These are phyloP conservation scores for Platorchestia sp. DNA, from an alignment of 1,140 invertebrate species.

Conservation along the genomic window DNA sequence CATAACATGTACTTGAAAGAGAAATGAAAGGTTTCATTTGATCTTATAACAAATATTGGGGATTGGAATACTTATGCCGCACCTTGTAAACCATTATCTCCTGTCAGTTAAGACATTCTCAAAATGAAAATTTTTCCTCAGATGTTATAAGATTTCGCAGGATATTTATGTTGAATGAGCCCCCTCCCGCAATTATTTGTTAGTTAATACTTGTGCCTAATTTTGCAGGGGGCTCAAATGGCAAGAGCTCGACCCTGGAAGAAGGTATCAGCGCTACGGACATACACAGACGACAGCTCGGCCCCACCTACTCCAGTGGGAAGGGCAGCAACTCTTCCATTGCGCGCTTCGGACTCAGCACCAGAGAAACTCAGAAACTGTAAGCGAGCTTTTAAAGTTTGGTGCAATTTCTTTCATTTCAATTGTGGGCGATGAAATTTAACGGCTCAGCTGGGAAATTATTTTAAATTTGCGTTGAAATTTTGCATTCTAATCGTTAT, in stretches of 20 bases:
- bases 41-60: too few relatives aligned
- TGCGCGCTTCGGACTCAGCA: constrained; percentile 23
- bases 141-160: too few relatives aligned
- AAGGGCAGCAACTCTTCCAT: constrained; percentile 48
- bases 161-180: too few relatives aligned
- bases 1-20: too few relatives aligned
- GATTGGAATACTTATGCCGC: too few relatives aligned
- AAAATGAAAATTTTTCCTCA: too few relatives aligned
- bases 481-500: neutral
- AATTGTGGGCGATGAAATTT: neutral
- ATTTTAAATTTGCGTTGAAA: neutral
- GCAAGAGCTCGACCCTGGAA: constrained; percentile 13
- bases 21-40: too few relatives aligned
- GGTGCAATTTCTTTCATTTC: neutral
- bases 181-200: too few relatives aligned
- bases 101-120: too few relatives aligned
- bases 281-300: neutral
- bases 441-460: neutral
- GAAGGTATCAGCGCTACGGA: constrained; percentile 15
- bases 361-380: constrained; percentile 16
- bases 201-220: too few relatives aligned
- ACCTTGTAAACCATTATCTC: too few relatives aligned
- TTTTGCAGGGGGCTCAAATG: neutral
- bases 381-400: neutral
- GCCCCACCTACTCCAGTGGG: neutral